phyloP scores from a whole-genome alignment of 2,888 invertebrate species.

The Abrostola tripartita region DNA sequence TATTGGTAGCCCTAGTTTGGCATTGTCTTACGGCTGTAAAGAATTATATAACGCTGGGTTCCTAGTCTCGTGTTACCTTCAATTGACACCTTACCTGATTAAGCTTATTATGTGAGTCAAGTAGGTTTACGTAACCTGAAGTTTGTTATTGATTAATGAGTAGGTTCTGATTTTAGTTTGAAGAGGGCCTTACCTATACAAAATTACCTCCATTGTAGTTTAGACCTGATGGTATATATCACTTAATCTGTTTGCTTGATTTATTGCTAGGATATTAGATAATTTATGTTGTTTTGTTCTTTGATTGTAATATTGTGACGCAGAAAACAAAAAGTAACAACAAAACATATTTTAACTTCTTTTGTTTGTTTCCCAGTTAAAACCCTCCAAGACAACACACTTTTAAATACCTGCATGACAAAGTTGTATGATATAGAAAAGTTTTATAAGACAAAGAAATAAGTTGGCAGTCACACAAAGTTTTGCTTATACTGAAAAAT shows the following conservation, averaged over 20 bases:
- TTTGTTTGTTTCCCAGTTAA: no score
- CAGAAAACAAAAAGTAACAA: no score
- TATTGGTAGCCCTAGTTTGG: conserved; percentile 40
- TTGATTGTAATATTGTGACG: no score
- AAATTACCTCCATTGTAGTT: neutral
- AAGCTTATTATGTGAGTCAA: conserved; percentile 31
- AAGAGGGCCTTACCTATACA: neutral
- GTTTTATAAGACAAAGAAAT: neutral
- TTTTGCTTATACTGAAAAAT: neutral
- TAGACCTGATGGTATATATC: no score
- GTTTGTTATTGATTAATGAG: conserved; percentile 7
- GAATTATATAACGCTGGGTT: conserved; percentile 44
- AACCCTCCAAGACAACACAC: no score
- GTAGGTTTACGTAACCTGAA: conserved; percentile 37
- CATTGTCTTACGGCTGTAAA: conserved; percentile 47
- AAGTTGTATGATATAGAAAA: no score
- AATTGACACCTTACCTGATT: conserved; percentile 48
- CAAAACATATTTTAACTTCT: no score
- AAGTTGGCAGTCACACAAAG: neutral
- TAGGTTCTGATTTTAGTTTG: conserved; percentile 5
- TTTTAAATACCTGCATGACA: no score
- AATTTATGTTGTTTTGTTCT: no score
- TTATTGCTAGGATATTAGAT: no score
- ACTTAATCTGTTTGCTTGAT: no score
- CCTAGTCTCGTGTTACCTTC: conserved; percentile 41